Base-by-base conservation (phyloP, 2,797 vertebrate genomes). In the Lemur catta region DNA sequence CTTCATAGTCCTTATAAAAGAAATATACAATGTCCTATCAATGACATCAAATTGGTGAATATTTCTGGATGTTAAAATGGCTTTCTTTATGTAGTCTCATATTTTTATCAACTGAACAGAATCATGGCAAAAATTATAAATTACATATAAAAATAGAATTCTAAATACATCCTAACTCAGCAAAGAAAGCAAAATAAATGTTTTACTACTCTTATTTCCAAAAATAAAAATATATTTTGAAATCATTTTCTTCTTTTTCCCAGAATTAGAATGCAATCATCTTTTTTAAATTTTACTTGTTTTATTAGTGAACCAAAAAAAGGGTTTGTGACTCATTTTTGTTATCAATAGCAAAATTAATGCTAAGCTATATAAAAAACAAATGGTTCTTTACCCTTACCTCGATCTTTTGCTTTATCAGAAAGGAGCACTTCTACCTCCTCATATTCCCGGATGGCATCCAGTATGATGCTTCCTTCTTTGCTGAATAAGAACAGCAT, bases 401-500 rank as follows among this genome's bases (percentile, higher is more conserved):
- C 99, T 99, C 99, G 98, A 98, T 99, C 99, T 98, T 99, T 99
- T 69, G 99, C 99, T 98, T 99, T 99, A 97, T 99, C 99, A 17
- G 99, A 99, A 63, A 99, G 99, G 93, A 99, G 99, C 97, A 99
- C 99, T 98, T 99, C 99, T 96, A 99, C 99, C 96, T 99, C 99
- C 93, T 99, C 98, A 76, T 99, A 99, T 94, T 99, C 99, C 96
- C 98, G 99, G 97, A 99, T 98, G 0, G 99, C 99, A 94, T 99
- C 99, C 97, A 99, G 84, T 81, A 99, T 99, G 96, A 99, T 99
- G 97, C 99, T 99, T 65, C 99, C 99, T 98, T 99, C 99, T 93
- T 99, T 99, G 98, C 99, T 99, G 98, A 99, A 99, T 18, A 99
- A 98, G 98, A 99, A 99, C 90, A 99, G 99, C 98, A 99, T 99